Evolutionary conservation across 1,140 invertebrate species (phyloP).

Genomic region (Formica selysi): DNA sequence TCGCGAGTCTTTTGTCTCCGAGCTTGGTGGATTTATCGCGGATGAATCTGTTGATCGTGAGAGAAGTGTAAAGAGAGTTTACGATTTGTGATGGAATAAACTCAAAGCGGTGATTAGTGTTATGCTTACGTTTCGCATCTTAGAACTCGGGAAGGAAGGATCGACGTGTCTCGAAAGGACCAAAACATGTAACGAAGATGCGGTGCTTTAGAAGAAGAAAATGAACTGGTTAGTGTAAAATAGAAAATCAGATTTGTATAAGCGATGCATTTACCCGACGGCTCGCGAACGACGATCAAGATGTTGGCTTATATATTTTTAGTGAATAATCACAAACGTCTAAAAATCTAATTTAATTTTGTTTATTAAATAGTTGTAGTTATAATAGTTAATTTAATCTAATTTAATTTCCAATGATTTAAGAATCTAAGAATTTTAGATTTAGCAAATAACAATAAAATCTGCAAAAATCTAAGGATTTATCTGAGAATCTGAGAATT

Average conservation of each 20-base stretch:
- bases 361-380: no score
- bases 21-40: neutral
- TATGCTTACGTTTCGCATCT: conserved; percentile 18
- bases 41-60: neutral
- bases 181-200: conserved; percentile 10
- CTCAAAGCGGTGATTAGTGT: neutral
- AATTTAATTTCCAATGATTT: neutral
- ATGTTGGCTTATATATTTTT: neutral
- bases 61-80: neutral
- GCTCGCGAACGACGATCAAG: neutral
- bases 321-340: neutral
- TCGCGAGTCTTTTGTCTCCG: neutral
- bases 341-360: neutral
- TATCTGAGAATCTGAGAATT: neutral
- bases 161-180: neutral
- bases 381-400: no score
- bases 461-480: neutral
- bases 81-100: neutral
- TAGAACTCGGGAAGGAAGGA: neutral
- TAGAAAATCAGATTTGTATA: neutral
- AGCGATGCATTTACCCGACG: neutral
- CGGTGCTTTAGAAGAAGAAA: neutral
- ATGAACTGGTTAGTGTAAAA: conserved; percentile 40
- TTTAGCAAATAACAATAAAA: neutral
- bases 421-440: neutral